These are phyloP conservation scores for Coreius guichenoti DNA, from an alignment of 2,797 vertebrate genomes.

Conservation along the genomic window DNA sequence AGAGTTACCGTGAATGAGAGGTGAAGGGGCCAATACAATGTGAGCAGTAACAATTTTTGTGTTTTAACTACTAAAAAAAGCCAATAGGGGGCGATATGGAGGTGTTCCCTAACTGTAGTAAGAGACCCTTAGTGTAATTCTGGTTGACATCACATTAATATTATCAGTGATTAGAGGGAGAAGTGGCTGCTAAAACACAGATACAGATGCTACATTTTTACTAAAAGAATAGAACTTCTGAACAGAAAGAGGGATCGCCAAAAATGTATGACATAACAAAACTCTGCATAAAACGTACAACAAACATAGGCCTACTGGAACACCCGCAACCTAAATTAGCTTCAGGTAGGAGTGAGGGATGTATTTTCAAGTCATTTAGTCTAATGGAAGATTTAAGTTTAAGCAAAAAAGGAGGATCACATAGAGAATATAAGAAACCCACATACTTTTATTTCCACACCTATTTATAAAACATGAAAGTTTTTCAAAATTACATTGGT, in stretches of 20 bases:
- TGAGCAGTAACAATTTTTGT: not conserved
- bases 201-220: slow-evolving; percentile 32
- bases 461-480: not conserved
- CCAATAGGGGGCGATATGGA: slow-evolving; percentile 83
- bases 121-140: slow-evolving; percentile 27
- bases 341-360: not conserved
- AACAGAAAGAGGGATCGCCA: not conserved
- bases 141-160: slow-evolving; percentile 21
- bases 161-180: slow-evolving; percentile 37
- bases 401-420: not conserved
- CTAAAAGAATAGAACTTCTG: not conserved
- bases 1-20: not conserved
- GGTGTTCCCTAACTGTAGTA: slow-evolving; percentile 72
- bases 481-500: not conserved
- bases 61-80: slow-evolving; percentile 19
- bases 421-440: not conserved
- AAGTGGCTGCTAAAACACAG: slow-evolving; percentile 52
- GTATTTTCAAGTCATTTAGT: not conserved
- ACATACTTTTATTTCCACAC: not conserved
- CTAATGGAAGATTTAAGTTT: not conserved
- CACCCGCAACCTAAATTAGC: not conserved
- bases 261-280: not conserved
- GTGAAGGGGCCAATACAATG: slow-evolving; percentile 1
- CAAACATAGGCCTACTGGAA: not conserved
- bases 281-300: not conserved